Evolutionary conservation across 2,797 vertebrate genomes (phyloP).

Genomic region (Myripristis jacobus): DNA sequence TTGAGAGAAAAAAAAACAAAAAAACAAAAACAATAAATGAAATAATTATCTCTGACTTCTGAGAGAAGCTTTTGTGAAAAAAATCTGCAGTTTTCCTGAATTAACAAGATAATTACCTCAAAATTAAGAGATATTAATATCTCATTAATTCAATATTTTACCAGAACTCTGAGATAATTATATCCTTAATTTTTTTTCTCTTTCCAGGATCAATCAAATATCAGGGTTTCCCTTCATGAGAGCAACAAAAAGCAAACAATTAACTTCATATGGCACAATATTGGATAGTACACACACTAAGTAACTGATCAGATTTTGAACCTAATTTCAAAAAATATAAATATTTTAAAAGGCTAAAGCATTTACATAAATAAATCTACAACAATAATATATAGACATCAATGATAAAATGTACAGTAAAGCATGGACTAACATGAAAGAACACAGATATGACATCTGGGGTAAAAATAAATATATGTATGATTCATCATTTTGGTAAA

Average conservation of each 20-base stretch:
- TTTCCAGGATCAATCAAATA: neutral
- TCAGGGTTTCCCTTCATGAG: neutral
- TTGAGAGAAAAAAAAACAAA: no score
- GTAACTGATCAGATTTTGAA: conserved; percentile 16
- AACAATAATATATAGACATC: conserved; percentile 17
- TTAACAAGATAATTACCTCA: no score
- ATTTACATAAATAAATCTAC: conserved; percentile 50
- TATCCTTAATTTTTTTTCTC: no score
- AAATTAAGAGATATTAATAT: no score
- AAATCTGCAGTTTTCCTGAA: no score
- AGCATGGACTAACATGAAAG: conserved; percentile 5
- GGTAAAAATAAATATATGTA: conserved; percentile 50
- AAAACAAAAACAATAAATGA: no score
- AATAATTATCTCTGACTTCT: no score
- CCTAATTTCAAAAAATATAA: conserved; percentile 27
- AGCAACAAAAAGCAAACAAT: neutral
- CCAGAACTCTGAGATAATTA: no score
- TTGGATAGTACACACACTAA: neutral
- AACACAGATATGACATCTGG: conserved; percentile 6
- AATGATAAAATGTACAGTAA: conserved; percentile 33
- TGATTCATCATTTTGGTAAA: conserved; percentile 18
- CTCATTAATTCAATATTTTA: no score
- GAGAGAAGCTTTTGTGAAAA: no score
- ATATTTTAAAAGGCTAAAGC: conserved; percentile 37
- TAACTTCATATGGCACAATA: conserved; percentile 22